Evolutionary conservation across 2,888 invertebrate species (phyloP).

Genomic region (Hypomecis atomaria): DNA sequence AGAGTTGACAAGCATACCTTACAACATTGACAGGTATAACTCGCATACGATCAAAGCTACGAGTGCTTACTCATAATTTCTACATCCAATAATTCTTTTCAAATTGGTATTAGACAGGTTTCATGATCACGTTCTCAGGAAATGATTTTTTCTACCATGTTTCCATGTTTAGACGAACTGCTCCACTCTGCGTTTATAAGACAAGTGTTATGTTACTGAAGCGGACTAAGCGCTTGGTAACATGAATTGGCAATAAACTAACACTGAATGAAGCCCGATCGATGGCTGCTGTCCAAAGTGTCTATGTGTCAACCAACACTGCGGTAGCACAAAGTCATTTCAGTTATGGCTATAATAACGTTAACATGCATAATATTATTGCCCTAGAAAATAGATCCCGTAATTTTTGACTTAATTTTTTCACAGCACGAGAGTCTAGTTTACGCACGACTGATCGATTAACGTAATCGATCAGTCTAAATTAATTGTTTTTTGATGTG

Average conservation of each 20-base stretch:
- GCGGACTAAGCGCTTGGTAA: constrained; percentile 20
- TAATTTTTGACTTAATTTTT: not conserved
- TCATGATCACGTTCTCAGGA: too few relatives aligned
- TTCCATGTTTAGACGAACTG: too few relatives aligned
- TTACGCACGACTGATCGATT: too few relatives aligned
- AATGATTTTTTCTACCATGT: too few relatives aligned
- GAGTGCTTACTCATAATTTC: too few relatives aligned
- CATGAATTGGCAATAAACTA: constrained; percentile 38
- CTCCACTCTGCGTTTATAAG: constrained; percentile 5
- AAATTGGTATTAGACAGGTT: too few relatives aligned
- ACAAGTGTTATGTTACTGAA: constrained; percentile 20
- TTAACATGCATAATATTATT: not conserved
- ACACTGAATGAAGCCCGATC: constrained; percentile 39
- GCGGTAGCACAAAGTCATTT: not conserved
- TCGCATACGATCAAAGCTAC: too few relatives aligned
- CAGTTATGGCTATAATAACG: not conserved
- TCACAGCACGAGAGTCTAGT: too few relatives aligned
- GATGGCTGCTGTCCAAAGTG: constrained; percentile 37
- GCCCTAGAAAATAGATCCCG: not conserved
- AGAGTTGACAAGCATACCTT: too few relatives aligned
- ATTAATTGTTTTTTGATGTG: not conserved
- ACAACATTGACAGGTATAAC: too few relatives aligned
- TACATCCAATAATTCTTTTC: too few relatives aligned
- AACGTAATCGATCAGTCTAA: not conserved
- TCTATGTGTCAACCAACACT: not conserved